Base-by-base conservation (phyloP, 2,113 vertebrate species). In the Varanus komodoensis region DNA sequence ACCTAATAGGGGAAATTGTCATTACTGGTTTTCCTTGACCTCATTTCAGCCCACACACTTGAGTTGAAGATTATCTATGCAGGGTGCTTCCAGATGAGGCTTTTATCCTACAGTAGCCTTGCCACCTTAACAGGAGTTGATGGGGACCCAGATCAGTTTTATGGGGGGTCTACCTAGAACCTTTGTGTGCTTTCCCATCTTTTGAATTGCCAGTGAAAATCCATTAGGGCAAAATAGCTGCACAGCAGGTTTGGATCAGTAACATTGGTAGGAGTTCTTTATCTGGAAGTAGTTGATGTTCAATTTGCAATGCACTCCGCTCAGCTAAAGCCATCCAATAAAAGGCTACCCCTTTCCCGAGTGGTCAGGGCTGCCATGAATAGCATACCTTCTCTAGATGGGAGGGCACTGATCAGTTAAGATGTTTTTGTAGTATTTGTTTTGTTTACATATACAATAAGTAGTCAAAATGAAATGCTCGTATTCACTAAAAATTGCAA, bases 31-130 rank as follows among this genome's bases (percentile, higher is more conserved):
- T 34, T 89, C 89, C 52, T 77, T 89, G 9, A 83, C 87, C 57
- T 92, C 48, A 48, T 93, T 92, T 93, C 25, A 78, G 82, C 93
- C 81, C 87, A 82, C 71, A 44, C 8, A 87, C 34, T 71, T 88
- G 82, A 86, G 32, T 21, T 38, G 52, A 86, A 77, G 21, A 87
- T 27, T 12, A 23, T 6, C 52, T 34, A 21, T 50, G 27, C n/a
- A 8, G 21, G 7, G 48, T 19, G 38, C 75, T 78, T 78, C 34
- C 74, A 77, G 34, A 77, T 78, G 38, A 44, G 21, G 17, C 8
- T 79, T 79, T 50, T 27, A 48, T 50, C 9, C 1, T 79, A 7
- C 44, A 48, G 21, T 48, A 21, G 23, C 77, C 74, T 77, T 48
- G 44, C 38, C 38, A 50, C 44, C 48, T 79, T 8, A 23, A 50